Conservation (phyloP, 2,888 invertebrate genomes). For the Sepiola atlantica region DNA sequence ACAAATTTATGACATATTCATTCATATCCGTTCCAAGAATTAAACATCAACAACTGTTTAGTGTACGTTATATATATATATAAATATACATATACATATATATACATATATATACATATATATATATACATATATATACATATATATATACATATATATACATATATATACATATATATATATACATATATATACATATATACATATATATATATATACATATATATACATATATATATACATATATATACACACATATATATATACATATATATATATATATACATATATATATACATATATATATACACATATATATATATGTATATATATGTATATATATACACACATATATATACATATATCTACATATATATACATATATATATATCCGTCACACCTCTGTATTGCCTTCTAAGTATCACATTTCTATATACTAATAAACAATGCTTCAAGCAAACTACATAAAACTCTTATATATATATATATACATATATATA, state of each 20-base stretch:
- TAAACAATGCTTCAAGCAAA: no score
- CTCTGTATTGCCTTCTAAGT: no score
- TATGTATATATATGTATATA: conserved; percentile 34
- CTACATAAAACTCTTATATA: no score
- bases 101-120: conserved; percentile 8
- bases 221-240: conserved; percentile 25
- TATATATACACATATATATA: neutral
- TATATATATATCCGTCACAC: neutral
- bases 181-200: neutral
- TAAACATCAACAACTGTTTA: no score
- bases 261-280: conserved; percentile 13
- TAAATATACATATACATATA: neutral
- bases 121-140: conserved; percentile 23
- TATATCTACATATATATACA: neutral
- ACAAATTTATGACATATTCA: no score
- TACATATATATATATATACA: conserved; percentile 15
- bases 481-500: conserved; percentile 24
- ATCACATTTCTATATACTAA: no score
- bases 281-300: neutral
- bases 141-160: conserved; percentile 22
- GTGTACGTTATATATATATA: conserved; percentile 3
- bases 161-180: conserved; percentile 11
- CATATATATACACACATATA: neutral
- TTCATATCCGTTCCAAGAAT: no score
- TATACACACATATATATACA: neutral